Conservation (phyloP, 2,888 invertebrate genomes). For the Timema cristinae region DNA sequence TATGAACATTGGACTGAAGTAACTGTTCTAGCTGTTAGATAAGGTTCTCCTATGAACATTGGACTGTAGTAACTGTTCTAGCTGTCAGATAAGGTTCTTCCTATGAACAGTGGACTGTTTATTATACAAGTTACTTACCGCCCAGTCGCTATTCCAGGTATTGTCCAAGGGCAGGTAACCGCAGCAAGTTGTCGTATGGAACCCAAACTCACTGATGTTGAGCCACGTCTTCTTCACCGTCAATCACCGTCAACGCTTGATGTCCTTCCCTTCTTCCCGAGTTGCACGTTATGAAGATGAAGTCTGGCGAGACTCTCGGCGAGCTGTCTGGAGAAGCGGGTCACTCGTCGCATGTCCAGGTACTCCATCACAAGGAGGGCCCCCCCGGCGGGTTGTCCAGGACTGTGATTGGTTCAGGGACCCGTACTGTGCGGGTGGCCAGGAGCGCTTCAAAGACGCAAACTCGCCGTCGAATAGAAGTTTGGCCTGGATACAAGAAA, state of each 20-base stretch:
- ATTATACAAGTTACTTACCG: constrained; percentile 42
- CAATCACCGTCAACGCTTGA: not conserved
- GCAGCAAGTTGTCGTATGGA: constrained; percentile 46
- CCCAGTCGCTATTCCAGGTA: constrained; percentile 53
- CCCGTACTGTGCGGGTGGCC: constrained; percentile 45
- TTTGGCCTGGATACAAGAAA: constrained; percentile 46
- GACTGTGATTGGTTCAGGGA: constrained; percentile 50
- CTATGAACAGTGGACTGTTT: too few relatives aligned
- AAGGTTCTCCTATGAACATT: too few relatives aligned
- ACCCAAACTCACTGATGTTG: constrained; percentile 49
- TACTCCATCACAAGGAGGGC: constrained; percentile 50
- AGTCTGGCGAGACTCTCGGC: constrained; percentile 51
- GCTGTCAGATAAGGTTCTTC: too few relatives aligned
- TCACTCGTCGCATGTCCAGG: constrained; percentile 45
- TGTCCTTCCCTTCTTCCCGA: constrained; percentile 35
- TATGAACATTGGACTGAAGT: too few relatives aligned
- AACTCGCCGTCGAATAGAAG: constrained; percentile 54
- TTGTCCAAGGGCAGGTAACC: constrained; percentile 53
- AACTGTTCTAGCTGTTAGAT: too few relatives aligned
- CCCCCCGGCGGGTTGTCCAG: constrained; percentile 42
- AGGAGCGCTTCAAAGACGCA: constrained; percentile 48
- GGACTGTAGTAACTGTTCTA: too few relatives aligned
- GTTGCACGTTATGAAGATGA: constrained; percentile 47
- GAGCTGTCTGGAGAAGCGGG: constrained; percentile 41
- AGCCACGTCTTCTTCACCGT: constrained; percentile 17